These are phyloP conservation scores for Oncorhynchus tshawytscha DNA, from an alignment of 2,113 vertebrate genomes.

Conservation along the genomic window DNA sequence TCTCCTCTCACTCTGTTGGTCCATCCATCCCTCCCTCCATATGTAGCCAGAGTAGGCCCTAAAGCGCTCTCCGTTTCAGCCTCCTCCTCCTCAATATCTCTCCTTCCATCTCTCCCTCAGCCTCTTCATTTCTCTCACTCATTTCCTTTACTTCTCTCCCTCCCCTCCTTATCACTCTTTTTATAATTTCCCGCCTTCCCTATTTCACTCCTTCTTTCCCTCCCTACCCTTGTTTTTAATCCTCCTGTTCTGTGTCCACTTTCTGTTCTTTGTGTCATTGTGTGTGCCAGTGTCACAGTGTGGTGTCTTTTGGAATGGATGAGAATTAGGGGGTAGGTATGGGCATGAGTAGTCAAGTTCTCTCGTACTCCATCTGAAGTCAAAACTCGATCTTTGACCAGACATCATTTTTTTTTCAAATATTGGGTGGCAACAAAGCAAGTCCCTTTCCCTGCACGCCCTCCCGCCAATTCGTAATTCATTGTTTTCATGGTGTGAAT, in stretches of 20 bases:
- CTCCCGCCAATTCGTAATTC: no score
- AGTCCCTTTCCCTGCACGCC: no score
- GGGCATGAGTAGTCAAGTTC: no score
- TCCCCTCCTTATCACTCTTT: not conserved
- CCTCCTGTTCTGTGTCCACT: not conserved
- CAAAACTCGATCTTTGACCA: no score
- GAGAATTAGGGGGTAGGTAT: not conserved
- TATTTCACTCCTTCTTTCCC: not conserved
- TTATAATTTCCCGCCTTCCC: not conserved
- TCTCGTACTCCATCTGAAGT: no score
- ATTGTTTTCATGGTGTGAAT: no score
- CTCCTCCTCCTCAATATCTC: not conserved
- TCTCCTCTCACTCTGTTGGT: not conserved
- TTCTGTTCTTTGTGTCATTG: not conserved
- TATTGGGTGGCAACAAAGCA: no score
- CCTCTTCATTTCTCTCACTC: constrained; percentile 1
- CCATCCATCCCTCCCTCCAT: not conserved
- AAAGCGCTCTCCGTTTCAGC: no score
- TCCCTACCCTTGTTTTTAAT: not conserved
- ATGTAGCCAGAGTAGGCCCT: not conserved
- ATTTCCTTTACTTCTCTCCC: not conserved
- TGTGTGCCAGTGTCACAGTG: not conserved
- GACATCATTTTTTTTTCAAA: no score
- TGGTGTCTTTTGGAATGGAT: not conserved
- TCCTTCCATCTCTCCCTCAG: not conserved